Evolutionary conservation across 2,888 invertebrate species (phyloP).

Genomic region (Drosophila neonasuta): DNA sequence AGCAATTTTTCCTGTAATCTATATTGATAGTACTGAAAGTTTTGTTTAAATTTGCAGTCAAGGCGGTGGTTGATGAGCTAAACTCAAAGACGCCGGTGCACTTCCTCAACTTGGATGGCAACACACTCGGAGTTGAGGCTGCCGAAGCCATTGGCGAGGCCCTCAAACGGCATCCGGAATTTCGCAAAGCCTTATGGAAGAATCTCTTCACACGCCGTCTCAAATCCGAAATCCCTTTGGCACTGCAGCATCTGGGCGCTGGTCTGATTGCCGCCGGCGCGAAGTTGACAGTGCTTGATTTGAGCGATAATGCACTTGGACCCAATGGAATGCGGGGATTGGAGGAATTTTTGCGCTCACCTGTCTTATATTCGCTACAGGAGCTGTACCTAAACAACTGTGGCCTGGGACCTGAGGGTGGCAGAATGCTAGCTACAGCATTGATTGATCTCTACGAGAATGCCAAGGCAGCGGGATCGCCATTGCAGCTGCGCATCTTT

Average conservation of each 20-base stretch:
- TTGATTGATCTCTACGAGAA: conserved; percentile 87
- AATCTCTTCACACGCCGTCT: conserved; percentile 98
- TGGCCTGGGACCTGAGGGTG: conserved; percentile 95
- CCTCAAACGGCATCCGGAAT: conserved; percentile 89
- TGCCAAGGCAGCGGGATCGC: conserved; percentile 86
- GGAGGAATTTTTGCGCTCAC: conserved; percentile 90
- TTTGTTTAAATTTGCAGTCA: conserved; percentile 83
- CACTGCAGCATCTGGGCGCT: conserved; percentile 89
- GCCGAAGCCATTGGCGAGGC: conserved; percentile 92
- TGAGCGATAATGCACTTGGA: conserved; percentile 98
- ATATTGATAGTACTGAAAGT: background rate
- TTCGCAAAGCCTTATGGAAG: conserved; percentile 94
- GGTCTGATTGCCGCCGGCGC: conserved; percentile 92
- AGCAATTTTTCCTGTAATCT: conserved; percentile 40
- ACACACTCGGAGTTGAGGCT: conserved; percentile 95
- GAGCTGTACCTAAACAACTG: conserved; percentile 95
- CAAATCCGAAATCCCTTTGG: conserved; percentile 96
- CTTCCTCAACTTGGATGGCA: conserved; percentile 93
- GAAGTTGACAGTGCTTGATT: conserved; percentile 91
- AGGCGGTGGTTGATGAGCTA: conserved; percentile 90
- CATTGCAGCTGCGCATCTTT: conserved; percentile 91
- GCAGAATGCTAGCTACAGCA: conserved; percentile 90
- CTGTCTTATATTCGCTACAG: conserved; percentile 91
- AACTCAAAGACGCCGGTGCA: conserved; percentile 86
- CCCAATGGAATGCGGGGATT: conserved; percentile 96